phyloP scores from a whole-genome alignment of 2,888 invertebrate genomes.

The Ephialtes manifestator region DNA sequence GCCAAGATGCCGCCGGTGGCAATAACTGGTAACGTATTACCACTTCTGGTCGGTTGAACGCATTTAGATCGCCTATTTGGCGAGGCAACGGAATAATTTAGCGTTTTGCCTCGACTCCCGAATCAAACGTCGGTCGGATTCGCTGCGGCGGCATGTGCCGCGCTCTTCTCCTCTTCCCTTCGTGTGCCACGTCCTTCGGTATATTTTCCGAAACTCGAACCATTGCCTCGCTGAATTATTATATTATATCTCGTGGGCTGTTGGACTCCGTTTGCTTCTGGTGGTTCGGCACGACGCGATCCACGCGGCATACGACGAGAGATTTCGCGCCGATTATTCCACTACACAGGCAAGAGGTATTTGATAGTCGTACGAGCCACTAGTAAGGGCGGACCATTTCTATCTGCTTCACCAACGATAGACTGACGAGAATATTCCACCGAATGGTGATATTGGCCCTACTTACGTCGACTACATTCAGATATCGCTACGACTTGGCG shows the following conservation, averaged over 20 bases:
- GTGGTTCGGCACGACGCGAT: constrained; percentile 36
- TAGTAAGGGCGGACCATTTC: constrained; percentile 24
- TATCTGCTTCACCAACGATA: neutral
- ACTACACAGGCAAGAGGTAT: constrained; percentile 40
- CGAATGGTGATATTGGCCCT: constrained; percentile 39
- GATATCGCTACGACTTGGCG: constrained; percentile 53
- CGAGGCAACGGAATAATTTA: constrained; percentile 82
- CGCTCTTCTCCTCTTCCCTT: constrained; percentile 7
- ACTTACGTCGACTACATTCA: constrained; percentile 56
- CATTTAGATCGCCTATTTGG: constrained; percentile 84
- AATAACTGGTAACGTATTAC: constrained; percentile 83
- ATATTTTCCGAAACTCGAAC: constrained; percentile 65
- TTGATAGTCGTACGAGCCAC: constrained; percentile 56
- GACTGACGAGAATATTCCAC: constrained; percentile 10
- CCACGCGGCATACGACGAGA: constrained; percentile 20
- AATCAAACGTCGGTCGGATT: constrained; percentile 60
- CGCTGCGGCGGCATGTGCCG: constrained; percentile 47
- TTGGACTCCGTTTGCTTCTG: constrained; percentile 40
- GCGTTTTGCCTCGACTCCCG: constrained; percentile 76
- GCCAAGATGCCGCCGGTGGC: constrained; percentile 81
- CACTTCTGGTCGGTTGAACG: constrained; percentile 83
- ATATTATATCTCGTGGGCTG: constrained; percentile 66
- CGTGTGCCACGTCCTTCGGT: constrained; percentile 42
- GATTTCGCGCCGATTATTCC: constrained; percentile 64
- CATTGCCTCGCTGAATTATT: constrained; percentile 66